A percentile compares a stretch with the other conserved stretches of the same genome.
Conservation (phyloP, 2,797 vertebrate genomes). For the Megaceryle alcyon region DNA sequence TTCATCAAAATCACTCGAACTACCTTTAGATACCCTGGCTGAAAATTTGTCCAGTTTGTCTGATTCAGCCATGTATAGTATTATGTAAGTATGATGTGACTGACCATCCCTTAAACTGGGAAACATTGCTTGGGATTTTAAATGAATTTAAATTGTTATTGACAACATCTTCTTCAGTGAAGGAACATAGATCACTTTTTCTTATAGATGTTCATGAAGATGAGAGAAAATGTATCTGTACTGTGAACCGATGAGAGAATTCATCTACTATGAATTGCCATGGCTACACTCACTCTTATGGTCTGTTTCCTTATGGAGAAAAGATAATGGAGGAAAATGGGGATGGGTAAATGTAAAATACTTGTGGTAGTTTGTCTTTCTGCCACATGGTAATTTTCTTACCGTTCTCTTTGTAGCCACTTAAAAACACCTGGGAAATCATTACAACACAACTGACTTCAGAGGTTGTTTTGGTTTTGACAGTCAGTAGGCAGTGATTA, state of each 20-base stretch:
- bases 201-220: background rate
- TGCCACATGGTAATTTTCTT: background rate
- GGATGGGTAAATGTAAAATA: background rate
- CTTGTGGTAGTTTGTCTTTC: background rate
- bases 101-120: background rate
- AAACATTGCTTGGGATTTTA: background rate
- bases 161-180: background rate
- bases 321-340: background rate
- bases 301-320: background rate
- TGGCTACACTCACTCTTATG: background rate
- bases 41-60: background rate
- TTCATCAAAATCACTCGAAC: background rate
- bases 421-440: background rate
- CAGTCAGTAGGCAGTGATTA: background rate
- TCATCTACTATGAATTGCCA: background rate
- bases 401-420: background rate
- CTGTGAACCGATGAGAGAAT: background rate
- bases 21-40: background rate
- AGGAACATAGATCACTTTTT: background rate
- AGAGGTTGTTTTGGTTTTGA: background rate
- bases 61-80: background rate
- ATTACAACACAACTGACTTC: background rate
- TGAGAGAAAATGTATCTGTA: background rate
- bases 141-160: background rate
- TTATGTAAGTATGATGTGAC: background rate